Base-by-base conservation (phyloP, 2,113 vertebrate species). In the Saccopteryx leptura region DNA sequence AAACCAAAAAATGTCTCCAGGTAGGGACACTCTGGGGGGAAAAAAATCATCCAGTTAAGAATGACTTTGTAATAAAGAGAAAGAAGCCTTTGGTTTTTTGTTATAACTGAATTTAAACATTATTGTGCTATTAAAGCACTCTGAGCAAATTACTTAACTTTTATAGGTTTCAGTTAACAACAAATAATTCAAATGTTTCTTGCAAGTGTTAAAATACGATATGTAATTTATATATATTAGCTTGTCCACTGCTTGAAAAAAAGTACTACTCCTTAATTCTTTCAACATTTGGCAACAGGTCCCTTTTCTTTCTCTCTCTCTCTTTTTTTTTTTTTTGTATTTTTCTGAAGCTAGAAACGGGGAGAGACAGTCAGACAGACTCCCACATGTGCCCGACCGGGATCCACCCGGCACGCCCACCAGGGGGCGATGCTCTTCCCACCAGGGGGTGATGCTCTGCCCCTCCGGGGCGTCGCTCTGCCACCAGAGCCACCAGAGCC, bases 301-400 rank as follows among this genome's bases (percentile, higher is more conserved):
- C 52, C 60, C 15, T 84, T 95, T 80, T 85, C 26, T 81, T 88
- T n/a, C n/a, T n/a, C n/a, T n/a, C n/a, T n/a, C n/a, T n/a, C n/a
- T n/a, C n/a, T n/a, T n/a, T n/a, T n/a, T n/a, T n/a, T n/a, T n/a
- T n/a, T n/a, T n/a, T n/a, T n/a, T n/a, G n/a, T n/a, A n/a, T n/a
- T n/a, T n/a, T n/a, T n/a, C n/a, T n/a, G n/a, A n/a, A n/a, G n/a
- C n/a, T n/a, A n/a, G n/a, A n/a, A n/a, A n/a, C n/a, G n/a, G n/a
- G n/a, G n/a, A n/a, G n/a, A n/a, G n/a, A n/a, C n/a, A n/a, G n/a
- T n/a, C n/a, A n/a, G n/a, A n/a, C n/a, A n/a, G n/a, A n/a, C n/a
- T n/a, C n/a, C n/a, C n/a, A n/a, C n/a, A n/a, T n/a, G n/a, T n/a
- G n/a, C n/a, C n/a, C n/a, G n/a, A n/a, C n/a, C n/a, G n/a, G n/a